These are phyloP conservation scores for Rhinoraja longicauda DNA, from an alignment of 2,797 vertebrate genomes.

Conservation along the genomic window DNA sequence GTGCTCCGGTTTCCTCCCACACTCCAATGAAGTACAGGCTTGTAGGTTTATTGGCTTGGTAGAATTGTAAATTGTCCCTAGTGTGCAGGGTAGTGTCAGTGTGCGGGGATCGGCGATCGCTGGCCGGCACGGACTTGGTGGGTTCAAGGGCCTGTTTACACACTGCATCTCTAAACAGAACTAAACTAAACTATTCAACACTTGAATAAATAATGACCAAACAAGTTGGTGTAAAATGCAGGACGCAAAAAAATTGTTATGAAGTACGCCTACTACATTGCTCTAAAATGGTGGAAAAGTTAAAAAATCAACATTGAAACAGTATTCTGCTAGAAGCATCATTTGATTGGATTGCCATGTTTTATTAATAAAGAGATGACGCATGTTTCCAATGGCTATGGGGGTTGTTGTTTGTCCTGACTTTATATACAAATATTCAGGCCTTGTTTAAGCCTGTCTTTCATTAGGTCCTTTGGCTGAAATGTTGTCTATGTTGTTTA, in stretches of 20 bases:
- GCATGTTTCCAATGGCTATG: background rate
- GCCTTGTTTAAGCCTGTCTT: conserved; percentile 33
- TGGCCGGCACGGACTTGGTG: no score
- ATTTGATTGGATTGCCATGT: conserved; percentile 5
- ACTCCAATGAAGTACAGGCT: no score
- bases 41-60: no score
- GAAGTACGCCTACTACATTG: no score
- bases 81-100: no score
- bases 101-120: no score
- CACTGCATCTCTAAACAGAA: no score
- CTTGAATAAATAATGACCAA: background rate
- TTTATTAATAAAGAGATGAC: conserved; percentile 33
- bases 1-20: no score
- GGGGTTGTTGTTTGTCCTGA: conserved; percentile 36
- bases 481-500: background rate
- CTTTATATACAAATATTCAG: background rate
- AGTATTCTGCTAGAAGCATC: background rate
- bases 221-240: background rate
- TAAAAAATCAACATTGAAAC: conserved; percentile 6
- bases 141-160: no score
- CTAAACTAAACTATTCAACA: background rate
- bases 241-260: no score
- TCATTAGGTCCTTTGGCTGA: conserved; percentile 37
- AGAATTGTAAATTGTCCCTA: no score
- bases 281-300: background rate